Conservation (phyloP, 1,140 invertebrate species). For the Acarapis woodi region DNA sequence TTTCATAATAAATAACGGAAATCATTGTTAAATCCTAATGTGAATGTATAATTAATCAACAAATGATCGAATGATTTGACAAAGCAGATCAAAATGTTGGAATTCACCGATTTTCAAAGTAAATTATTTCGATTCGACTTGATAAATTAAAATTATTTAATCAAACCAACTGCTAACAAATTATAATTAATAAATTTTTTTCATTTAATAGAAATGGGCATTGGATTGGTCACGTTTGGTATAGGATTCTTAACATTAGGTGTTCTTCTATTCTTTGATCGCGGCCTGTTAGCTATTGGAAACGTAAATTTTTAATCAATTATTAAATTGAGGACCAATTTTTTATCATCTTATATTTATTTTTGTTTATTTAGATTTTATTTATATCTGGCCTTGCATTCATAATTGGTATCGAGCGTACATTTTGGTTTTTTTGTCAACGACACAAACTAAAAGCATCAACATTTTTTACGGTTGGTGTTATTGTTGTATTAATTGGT, state of each 20-base stretch:
- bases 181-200: not conserved
- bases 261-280: constrained; percentile 80
- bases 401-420: constrained; percentile 81
- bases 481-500: constrained; percentile 70
- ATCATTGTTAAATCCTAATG: too few relatives aligned
- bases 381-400: constrained; percentile 81
- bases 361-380: constrained; percentile 32
- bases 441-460: constrained; percentile 79
- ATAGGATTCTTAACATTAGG: constrained; percentile 83
- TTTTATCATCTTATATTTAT: constrained; percentile 5
- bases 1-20: too few relatives aligned
- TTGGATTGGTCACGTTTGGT: constrained; percentile 83
- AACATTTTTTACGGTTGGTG: constrained; percentile 71
- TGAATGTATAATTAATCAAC: too few relatives aligned
- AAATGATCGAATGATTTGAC: too few relatives aligned
- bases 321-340: not conserved
- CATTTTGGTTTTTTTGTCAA: constrained; percentile 94
- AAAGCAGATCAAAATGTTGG: too few relatives aligned
- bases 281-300: constrained; percentile 85
- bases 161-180: too few relatives aligned
- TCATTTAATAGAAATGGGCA: constrained; percentile 38
- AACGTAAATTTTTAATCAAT: constrained; percentile 43
- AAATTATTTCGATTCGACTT: too few relatives aligned
- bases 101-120: too few relatives aligned
- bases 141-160: too few relatives aligned